Percentiles rank a stretch among this genome's conserved stretches.
Evolutionary conservation across 2,797 vertebrate genomes (phyloP).

Genomic region (Rhynchotus rufescens): DNA sequence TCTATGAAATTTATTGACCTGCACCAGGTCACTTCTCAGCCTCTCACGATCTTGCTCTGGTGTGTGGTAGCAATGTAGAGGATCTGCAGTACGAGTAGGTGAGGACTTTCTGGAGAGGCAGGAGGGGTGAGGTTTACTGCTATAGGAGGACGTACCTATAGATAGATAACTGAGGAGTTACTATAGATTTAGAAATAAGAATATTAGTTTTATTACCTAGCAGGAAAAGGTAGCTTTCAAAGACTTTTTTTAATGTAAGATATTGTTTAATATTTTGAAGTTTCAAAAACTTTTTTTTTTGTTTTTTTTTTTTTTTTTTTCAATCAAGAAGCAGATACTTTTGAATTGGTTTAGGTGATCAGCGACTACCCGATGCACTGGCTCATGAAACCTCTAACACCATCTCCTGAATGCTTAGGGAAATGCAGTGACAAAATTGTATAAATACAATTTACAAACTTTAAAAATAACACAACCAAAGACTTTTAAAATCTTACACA

Average conservation of each 20-base stretch:
- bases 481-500: not conserved
- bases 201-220: not conserved
- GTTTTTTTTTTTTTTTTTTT: not conserved
- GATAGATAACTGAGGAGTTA: not conserved
- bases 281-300: not conserved
- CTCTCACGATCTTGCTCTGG: not conserved
- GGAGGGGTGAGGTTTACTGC: not conserved
- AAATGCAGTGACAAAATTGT: not conserved
- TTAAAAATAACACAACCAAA: no score
- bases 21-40: not conserved
- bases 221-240: not conserved
- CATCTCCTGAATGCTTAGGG: slow-evolving; percentile 38
- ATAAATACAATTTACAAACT: no score
- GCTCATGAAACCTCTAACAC: slow-evolving; percentile 1
- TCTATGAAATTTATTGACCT: not conserved
- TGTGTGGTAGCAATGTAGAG: not conserved
- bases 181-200: not conserved
- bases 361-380: not conserved
- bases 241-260: not conserved
- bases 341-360: not conserved
- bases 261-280: not conserved
- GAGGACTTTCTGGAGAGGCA: not conserved
- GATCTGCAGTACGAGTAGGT: not conserved
- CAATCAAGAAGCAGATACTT: not conserved
- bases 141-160: not conserved